phyloP scores from a whole-genome alignment of 2,888 invertebrate genomes.

The Agonum fuliginosum region DNA sequence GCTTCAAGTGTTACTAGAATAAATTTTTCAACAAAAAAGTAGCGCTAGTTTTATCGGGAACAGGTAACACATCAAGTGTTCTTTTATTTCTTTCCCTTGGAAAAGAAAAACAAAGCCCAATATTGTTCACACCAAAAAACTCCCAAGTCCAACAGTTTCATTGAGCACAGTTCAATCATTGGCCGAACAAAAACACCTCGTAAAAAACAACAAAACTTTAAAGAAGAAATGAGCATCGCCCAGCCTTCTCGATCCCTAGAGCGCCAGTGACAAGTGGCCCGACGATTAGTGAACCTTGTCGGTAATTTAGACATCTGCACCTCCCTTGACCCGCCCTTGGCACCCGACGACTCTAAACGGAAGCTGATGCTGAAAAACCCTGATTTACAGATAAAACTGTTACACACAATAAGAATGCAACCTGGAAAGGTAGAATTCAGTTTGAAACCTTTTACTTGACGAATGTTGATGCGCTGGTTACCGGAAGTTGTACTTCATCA shows the following conservation, averaged over 20 bases:
- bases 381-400: constrained; percentile 14
- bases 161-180: constrained; percentile 24
- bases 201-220: neutral
- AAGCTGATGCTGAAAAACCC: neutral
- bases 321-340: constrained; percentile 26
- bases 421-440: too few relatives aligned
- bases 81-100: neutral
- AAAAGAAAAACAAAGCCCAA: neutral
- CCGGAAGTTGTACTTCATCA: neutral
- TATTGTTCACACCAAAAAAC: constrained; percentile 7
- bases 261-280: constrained; percentile 54
- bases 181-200: constrained; percentile 11
- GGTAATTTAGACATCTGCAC: constrained; percentile 59
- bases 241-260: constrained; percentile 1
- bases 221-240: neutral
- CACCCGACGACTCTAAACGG: constrained; percentile 11
- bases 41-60: too few relatives aligned
- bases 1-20: neutral
- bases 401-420: neutral
- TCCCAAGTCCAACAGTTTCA: constrained; percentile 4
- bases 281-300: constrained; percentile 58
- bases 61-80: too few relatives aligned
- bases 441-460: neutral
- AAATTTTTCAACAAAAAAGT: too few relatives aligned
- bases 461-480: neutral